Evolutionary conservation across 2,113 vertebrate species (phyloP).

Genomic region (Thryonomys swinderianus): DNA sequence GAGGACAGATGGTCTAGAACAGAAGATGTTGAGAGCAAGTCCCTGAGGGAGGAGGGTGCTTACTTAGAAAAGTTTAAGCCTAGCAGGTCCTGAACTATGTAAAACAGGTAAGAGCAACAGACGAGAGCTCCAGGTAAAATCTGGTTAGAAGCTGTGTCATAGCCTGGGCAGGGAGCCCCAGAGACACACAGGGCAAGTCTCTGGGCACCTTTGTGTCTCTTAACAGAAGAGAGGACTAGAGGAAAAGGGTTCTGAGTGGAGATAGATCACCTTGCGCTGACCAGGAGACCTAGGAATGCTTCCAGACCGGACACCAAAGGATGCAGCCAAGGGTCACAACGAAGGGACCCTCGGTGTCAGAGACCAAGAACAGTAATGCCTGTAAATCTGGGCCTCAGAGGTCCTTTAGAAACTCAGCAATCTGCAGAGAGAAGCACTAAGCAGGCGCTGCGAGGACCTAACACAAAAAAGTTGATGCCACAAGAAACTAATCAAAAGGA

Average conservation of each 20-base stretch:
- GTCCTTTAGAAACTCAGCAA: conserved; percentile 9
- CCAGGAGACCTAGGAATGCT: background rate
- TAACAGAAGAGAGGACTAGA: background rate
- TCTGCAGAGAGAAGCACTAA: background rate
- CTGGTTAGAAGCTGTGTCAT: background rate
- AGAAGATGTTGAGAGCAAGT: background rate
- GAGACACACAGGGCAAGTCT: background rate
- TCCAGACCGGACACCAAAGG: background rate
- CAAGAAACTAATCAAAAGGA: background rate
- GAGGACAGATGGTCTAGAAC: background rate
- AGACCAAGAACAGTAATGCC: background rate
- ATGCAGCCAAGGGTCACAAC: background rate
- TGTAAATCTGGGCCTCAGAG: background rate
- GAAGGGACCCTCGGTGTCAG: background rate
- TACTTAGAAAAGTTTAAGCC: background rate
- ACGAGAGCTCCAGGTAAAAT: background rate
- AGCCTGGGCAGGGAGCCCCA: background rate
- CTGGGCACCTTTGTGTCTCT: background rate
- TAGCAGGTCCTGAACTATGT: background rate
- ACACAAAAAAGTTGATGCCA: background rate
- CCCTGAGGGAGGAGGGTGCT: background rate
- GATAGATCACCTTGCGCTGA: background rate
- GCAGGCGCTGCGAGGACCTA: background rate
- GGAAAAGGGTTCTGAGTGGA: background rate
- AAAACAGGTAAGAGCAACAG: background rate